A percentile compares a stretch with the other conserved stretches of the same genome.
These are phyloP conservation scores for Drosophila imparisetae DNA, from an alignment of 2,888 invertebrate species.

Conservation along the genomic window DNA sequence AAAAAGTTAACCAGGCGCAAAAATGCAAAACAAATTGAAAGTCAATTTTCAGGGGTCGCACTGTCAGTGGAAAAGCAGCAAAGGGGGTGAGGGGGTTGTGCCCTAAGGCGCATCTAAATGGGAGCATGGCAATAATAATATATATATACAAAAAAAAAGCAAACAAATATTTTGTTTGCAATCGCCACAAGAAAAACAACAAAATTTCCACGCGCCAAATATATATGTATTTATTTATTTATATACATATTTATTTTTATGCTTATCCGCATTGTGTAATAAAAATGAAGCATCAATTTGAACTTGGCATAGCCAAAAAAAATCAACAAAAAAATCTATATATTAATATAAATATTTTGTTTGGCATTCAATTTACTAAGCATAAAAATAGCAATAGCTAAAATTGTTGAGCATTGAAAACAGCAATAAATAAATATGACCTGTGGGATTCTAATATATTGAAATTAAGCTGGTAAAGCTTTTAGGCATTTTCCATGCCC, in stretches of 20 bases:
- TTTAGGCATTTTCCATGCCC: not conserved
- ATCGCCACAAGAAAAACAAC: slow-evolving; percentile 22
- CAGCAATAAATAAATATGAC: not conserved
- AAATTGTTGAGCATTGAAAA: not conserved
- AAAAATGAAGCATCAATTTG: slow-evolving; percentile 27
- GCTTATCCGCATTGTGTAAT: slow-evolving; percentile 50
- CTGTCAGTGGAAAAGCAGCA: not conserved
- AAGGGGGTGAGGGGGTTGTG: not conserved
- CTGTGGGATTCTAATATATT: not conserved
- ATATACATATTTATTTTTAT: slow-evolving; percentile 15
- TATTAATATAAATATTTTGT: not conserved
- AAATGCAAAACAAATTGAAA: slow-evolving; percentile 73
- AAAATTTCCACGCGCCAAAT: slow-evolving; percentile 24
- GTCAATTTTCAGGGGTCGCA: slow-evolving; percentile 63
- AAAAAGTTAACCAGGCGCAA: slow-evolving; percentile 63
- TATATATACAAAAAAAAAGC: not conserved
- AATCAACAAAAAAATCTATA: not conserved
- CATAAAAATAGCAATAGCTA: not conserved
- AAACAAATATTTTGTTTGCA: slow-evolving; percentile 36
- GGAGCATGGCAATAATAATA: slow-evolving; percentile 34
- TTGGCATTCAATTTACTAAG: not conserved
- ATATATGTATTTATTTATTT: slow-evolving; percentile 25
- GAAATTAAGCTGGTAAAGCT: not conserved
- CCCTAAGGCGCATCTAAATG: slow-evolving; percentile 29
- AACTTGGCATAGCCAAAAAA: not conserved